Conservation (phyloP, 2,888 invertebrate genomes). For the Pterobdella sp. region DNA sequence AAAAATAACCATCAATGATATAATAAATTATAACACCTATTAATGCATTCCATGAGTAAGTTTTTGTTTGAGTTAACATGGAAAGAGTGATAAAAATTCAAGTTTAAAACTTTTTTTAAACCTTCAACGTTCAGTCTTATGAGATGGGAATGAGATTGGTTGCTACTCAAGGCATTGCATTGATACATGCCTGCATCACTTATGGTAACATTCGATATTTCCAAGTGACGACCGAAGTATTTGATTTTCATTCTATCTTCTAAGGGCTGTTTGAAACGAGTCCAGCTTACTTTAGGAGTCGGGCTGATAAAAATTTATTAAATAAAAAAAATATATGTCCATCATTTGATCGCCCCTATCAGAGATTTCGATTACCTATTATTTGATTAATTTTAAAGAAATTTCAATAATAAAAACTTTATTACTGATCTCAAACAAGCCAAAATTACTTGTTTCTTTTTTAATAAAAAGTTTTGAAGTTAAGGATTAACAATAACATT, state of each 20-base stretch:
- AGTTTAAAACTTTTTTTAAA: not conserved
- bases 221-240: slow-evolving; percentile 85
- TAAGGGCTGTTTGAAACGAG: slow-evolving; percentile 88
- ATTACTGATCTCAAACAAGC: too few species aligned
- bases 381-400: too few species aligned
- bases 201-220: slow-evolving; percentile 40
- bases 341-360: too few species aligned
- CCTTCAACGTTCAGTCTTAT: slow-evolving; percentile 18
- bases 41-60: too few species aligned
- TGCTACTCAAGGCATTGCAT: slow-evolving; percentile 57
- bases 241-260: slow-evolving; percentile 91
- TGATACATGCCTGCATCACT: slow-evolving; percentile 85
- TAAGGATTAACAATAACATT: too few species aligned
- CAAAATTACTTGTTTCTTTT: not conserved
- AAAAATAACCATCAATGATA: too few species aligned
- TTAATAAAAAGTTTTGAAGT: not conserved
- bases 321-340: too few species aligned
- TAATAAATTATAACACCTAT: too few species aligned
- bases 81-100: not conserved
- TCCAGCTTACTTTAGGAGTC: slow-evolving; percentile 85
- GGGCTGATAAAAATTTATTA: too few species aligned
- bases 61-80: too few species aligned
- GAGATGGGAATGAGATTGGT: not conserved
- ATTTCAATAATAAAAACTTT: too few species aligned
- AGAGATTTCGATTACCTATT: too few species aligned